Evolutionary conservation across 2,888 invertebrate genomes (phyloP).

Genomic region (Alloscopus bannaensis): DNA sequence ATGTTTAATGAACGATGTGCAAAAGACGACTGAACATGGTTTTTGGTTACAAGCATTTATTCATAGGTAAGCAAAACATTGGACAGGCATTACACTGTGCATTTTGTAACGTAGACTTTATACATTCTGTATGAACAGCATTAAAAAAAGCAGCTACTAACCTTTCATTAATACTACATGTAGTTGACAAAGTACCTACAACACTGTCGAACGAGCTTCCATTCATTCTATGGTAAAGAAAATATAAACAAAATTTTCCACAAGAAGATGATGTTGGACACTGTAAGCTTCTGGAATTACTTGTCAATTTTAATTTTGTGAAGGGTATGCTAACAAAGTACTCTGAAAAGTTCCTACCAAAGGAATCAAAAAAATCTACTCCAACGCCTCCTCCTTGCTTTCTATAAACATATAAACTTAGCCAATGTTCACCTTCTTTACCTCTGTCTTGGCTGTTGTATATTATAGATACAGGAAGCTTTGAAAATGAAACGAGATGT

Average conservation of each 20-base stretch:
- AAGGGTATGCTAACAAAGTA: too few species aligned
- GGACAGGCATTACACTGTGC: too few species aligned
- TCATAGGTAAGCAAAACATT: too few species aligned
- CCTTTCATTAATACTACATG: too few species aligned
- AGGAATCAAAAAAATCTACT: neutral
- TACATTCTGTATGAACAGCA: too few species aligned
- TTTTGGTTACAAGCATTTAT: too few species aligned
- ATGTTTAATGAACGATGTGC: too few species aligned
- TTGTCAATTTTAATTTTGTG: neutral
- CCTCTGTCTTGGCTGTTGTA: neutral
- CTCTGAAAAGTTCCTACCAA: conserved; percentile 2
- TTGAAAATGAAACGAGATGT: neutral
- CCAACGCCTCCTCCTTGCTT: neutral
- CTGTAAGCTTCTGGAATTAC: neutral
- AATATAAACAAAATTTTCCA: neutral
- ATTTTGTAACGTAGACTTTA: too few species aligned
- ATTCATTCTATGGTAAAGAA: neutral
- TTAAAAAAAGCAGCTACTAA: too few species aligned
- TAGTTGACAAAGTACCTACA: too few species aligned
- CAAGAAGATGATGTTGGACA: neutral
- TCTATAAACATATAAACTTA: neutral
- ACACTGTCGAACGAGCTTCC: too few species aligned
- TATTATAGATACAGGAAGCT: neutral
- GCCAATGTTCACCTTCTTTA: neutral
- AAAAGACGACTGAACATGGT: too few species aligned